These are phyloP conservation scores for Nymphalis polychloros DNA, from an alignment of 2,888 invertebrate species.

Conservation along the genomic window DNA sequence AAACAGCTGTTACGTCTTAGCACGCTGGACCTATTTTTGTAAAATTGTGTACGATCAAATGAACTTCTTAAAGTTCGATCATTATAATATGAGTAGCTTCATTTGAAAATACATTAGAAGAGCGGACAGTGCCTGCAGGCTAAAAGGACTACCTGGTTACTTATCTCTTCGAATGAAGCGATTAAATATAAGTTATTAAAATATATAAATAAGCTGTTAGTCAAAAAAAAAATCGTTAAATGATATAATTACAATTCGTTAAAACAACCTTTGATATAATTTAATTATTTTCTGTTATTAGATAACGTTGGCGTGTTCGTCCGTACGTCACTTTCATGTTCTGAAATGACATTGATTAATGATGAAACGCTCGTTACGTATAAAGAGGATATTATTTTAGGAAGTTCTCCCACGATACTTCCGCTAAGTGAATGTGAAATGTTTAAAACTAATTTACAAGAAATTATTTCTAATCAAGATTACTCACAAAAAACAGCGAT, in stretches of 20 bases:
- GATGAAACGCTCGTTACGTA: constrained; percentile 19
- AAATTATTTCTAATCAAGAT: constrained; percentile 2
- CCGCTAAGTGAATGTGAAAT: constrained; percentile 24
- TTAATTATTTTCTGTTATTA: constrained; percentile 1
- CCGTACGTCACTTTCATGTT: constrained; percentile 21
- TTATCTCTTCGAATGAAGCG: too few species aligned
- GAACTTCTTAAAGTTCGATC: too few species aligned
- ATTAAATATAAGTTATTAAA: too few species aligned
- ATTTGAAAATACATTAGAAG: too few species aligned
- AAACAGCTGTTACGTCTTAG: too few species aligned
- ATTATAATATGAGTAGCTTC: too few species aligned
- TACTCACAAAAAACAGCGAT: neutral
- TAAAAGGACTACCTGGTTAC: too few species aligned
- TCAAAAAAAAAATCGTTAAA: too few species aligned
- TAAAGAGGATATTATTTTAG: constrained; percentile 24
- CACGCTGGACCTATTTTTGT: too few species aligned
- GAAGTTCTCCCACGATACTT: constrained; percentile 18
- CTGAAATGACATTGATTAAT: constrained; percentile 23
- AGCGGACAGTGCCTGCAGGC: too few species aligned
- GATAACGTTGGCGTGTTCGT: constrained; percentile 19
- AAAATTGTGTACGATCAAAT: too few species aligned
- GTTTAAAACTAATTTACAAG: constrained; percentile 3
- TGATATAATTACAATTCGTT: neutral
- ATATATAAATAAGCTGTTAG: too few species aligned
- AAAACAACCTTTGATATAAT: neutral